Base-by-base conservation (phyloP, 2,888 invertebrate genomes). In the Cataglyphis albicans region DNA sequence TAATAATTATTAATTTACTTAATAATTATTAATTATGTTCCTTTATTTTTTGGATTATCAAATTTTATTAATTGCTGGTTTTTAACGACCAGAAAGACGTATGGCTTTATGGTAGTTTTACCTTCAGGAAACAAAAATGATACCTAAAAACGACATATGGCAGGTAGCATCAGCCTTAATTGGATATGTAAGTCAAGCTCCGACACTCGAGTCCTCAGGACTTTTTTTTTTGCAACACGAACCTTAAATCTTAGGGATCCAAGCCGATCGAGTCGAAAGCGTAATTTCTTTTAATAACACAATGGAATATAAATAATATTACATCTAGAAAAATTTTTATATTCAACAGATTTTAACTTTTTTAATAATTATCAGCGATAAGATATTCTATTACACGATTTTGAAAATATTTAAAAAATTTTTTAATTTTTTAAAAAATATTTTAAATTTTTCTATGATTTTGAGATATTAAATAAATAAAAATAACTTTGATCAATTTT, bases 51-150 rank as follows among this genome's bases (percentile, higher is more conserved):
- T n/a, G 0, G 0, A 15, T 44, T 44, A 63, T 32, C 18, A 63
- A 44, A 9, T 35, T n/a, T 64, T 64, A 38, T 21, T 41, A 38
- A 21, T 64, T 21, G 38, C 10, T 1, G 6, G 0, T n/a, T 84
- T 63, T 74, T 25, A 59, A 75, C 38, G 59, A 52, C 32, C 9
- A 72, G 81, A 48, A 7, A 80, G 59, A 52, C 52, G 7, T 55
- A 67, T 67, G 81, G 63, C 32, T 44, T 73, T 86, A 82, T 67
- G 87, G 87, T 83, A 4, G 44, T 5, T 88, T 89, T 84, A 84
- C 83, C 87, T 87, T 87, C 87, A 88, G 87, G 85, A 87, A 87
- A 87, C 76, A 83, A 87, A 87, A 88, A 88, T 68, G 84, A 86
- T 87, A 74, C 85, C 78, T 52, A 48, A 74, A 84, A 86, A 81